phyloP scores from a whole-genome alignment of 2,888 invertebrate genomes.

The Scotopteryx bipunctaria region DNA sequence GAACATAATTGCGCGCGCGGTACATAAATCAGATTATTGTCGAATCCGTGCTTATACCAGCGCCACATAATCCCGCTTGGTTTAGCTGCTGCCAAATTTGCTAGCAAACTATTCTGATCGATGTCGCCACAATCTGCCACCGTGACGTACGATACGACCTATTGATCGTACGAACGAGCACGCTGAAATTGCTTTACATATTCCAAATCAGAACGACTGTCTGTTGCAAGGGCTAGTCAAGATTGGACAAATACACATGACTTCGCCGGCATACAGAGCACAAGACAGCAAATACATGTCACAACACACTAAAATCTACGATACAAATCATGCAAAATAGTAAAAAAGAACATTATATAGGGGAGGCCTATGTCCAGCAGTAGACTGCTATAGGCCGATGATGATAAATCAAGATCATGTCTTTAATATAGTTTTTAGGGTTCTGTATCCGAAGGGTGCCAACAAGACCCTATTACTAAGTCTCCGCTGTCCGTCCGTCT shows the following conservation, averaged over 20 bases:
- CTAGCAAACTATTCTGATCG: conserved; percentile 67
- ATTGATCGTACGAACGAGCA: conserved; percentile 47
- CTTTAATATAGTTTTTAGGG: no score
- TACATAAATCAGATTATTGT: conserved; percentile 55
- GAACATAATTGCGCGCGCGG: conserved; percentile 40
- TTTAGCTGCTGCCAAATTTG: conserved; percentile 70
- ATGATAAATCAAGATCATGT: no score
- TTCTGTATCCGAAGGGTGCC: no score
- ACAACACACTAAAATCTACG: no score
- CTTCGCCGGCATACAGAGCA: no score
- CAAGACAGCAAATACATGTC: no score
- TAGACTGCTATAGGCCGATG: no score
- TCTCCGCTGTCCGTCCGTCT: no score
- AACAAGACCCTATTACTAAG: no score
- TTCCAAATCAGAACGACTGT: conserved; percentile 19
- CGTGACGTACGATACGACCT: conserved; percentile 53
- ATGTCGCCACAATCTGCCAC: conserved; percentile 67
- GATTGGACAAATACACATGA: conserved; percentile 8
- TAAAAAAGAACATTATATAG: no score
- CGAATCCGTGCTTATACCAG: conserved; percentile 40
- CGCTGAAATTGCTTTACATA: conserved; percentile 29
- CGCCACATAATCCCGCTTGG: conserved; percentile 59
- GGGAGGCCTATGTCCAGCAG: no score
- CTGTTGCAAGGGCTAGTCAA: conserved; percentile 14
- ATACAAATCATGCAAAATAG: no score